Evolutionary conservation across 2,113 vertebrate genomes (phyloP).

Genomic region (Campylorhamphus procurvoides): DNA sequence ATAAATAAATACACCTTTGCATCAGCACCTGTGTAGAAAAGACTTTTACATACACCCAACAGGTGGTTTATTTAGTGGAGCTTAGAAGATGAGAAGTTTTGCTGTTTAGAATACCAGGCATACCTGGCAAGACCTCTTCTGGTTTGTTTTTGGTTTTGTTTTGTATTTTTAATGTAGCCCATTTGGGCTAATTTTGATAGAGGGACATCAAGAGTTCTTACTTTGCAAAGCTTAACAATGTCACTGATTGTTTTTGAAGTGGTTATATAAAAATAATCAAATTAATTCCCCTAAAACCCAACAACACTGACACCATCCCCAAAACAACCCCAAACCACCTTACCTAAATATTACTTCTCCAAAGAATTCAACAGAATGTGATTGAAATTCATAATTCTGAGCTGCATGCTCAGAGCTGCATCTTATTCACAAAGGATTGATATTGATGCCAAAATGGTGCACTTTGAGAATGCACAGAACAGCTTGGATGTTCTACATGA

Average conservation of each 20-base stretch:
- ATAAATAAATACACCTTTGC: neutral
- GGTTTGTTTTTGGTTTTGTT: neutral
- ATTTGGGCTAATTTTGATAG: neutral
- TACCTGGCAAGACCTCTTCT: neutral
- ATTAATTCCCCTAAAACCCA: neutral
- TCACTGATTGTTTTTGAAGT: neutral
- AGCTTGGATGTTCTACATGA: neutral
- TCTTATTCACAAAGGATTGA: neutral
- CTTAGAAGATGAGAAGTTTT: neutral
- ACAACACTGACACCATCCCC: neutral
- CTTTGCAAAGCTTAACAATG: neutral
- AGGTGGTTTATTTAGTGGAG: neutral
- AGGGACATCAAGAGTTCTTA: neutral
- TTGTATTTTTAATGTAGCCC: neutral
- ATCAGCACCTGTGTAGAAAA: neutral
- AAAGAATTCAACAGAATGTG: neutral
- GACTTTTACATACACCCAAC: neutral
- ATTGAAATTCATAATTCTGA: neutral
- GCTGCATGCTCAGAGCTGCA: neutral
- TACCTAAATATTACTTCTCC: neutral
- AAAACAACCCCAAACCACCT: too few species aligned
- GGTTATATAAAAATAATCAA: neutral
- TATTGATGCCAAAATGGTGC: accelerated
- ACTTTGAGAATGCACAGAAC: neutral
- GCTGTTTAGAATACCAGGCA: neutral